Conservation (phyloP, 2,888 invertebrate genomes). For the Drosophila kambysellisi region DNA sequence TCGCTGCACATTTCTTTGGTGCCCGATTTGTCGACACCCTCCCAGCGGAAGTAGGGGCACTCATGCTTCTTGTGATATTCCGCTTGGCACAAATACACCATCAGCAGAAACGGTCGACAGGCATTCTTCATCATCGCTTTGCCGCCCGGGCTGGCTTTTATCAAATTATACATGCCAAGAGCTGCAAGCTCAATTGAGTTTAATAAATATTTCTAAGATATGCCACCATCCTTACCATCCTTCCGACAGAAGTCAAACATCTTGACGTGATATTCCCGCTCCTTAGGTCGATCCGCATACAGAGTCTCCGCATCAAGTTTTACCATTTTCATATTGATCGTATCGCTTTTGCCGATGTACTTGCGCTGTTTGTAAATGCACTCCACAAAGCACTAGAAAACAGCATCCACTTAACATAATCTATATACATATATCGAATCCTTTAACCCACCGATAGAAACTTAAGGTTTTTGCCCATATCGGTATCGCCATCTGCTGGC, state of each 20-base stretch:
- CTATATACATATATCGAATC: not conserved
- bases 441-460: constrained; percentile 66
- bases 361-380: constrained; percentile 72
- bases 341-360: constrained; percentile 71
- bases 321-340: constrained; percentile 76
- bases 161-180: constrained; percentile 19
- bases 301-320: constrained; percentile 64
- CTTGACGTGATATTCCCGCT: constrained; percentile 61
- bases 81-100: constrained; percentile 64
- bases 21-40: constrained; percentile 19
- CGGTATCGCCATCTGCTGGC: constrained; percentile 46
- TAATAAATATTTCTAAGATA: not conserved
- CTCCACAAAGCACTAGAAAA: constrained; percentile 69
- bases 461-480: constrained; percentile 37
- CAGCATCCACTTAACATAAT: not conserved
- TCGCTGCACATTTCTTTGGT: constrained; percentile 38
- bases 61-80: constrained; percentile 64
- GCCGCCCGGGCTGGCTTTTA: constrained; percentile 55
- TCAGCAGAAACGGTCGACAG: constrained; percentile 66
- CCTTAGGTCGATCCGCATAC: constrained; percentile 61
- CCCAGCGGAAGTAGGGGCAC: constrained; percentile 75
- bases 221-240: constrained; percentile 30
- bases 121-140: constrained; percentile 47
- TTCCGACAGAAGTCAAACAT: constrained; percentile 66
- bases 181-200: constrained; percentile 32